A percentile compares a stretch with the other conserved stretches of the same genome.
These are phyloP conservation scores for Iphiclides podalirius DNA, from an alignment of 2,888 invertebrate genomes.

Conservation along the genomic window DNA sequence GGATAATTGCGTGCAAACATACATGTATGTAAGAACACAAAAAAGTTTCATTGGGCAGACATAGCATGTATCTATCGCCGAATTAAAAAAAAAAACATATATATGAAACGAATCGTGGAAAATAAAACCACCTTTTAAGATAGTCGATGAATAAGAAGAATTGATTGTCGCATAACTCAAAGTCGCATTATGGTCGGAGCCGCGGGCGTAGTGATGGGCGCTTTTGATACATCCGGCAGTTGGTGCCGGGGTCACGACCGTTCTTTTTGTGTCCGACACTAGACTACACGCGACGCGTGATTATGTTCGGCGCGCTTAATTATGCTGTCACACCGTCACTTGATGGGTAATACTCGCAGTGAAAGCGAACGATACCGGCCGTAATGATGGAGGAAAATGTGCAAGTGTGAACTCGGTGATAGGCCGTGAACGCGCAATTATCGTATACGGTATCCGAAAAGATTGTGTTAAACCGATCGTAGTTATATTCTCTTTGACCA, in stretches of 20 bases:
- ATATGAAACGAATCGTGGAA: no score
- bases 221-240: constrained; percentile 76
- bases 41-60: no score
- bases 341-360: constrained; percentile 71
- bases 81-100: no score
- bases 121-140: constrained; percentile 12
- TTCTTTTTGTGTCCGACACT: constrained; percentile 61
- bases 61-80: no score
- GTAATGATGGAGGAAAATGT: constrained; percentile 58
- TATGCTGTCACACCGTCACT: constrained; percentile 76
- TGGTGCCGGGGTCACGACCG: constrained; percentile 67
- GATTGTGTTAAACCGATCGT: not conserved
- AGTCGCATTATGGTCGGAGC: constrained; percentile 34
- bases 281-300: constrained; percentile 63
- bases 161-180: constrained; percentile 38
- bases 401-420: constrained; percentile 11
- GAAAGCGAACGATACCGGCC: constrained; percentile 64
- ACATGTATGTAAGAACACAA: no score
- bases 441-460: constrained; percentile 2
- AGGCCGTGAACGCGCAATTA: constrained; percentile 1
- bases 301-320: constrained; percentile 75
- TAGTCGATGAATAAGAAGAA: constrained; percentile 38
- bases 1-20: no score
- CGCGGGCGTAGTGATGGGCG: constrained; percentile 52
- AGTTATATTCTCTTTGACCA: not conserved